Base-by-base conservation (phyloP, 2,113 vertebrate species). In the Toxostoma redivivum region DNA sequence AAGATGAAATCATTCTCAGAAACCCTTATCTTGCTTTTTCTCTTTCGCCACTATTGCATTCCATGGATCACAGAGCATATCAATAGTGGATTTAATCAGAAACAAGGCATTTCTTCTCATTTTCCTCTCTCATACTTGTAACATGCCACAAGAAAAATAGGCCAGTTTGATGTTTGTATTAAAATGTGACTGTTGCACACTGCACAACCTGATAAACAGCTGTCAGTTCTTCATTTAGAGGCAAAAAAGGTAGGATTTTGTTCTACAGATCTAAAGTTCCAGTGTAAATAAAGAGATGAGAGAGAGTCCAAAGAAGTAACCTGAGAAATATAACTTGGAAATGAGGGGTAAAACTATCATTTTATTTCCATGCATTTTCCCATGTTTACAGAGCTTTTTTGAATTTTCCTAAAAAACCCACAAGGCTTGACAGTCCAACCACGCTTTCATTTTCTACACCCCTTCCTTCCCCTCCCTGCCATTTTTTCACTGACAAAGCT, bases 41-140 rank as follows among this genome's bases (percentile, higher is more conserved):
- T 95, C 60, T 82, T 94, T 94, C 0, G 0, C 80, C 51, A 31
- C 91, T 84, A 60, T 11, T 73, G 51, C 80, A 60, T 83, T 93
- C 92, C 79, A 92, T 58, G 93, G 90, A 95, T 95, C 94, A 93
- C 76, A 96, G 79, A 94, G 56, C 74, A 53, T 86, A 95, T 93
- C 82, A 90, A 78, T 30, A 94, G 85, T 5, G 51, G 38, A 77
- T 90, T 94, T 96, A 88, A 93, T 88, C 71, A 90, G 56, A 94
- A 96, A 86, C 56, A 93, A 90, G 92, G 77, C 90, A 81, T 88
- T 85, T 80, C 82, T 88, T 93, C 60, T 72, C 12, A 2, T 82
- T 91, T 95, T 87, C 50, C 57, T 54, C 60, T 89, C 50, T 76
- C 50, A 37, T 60, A 70, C 74, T 93, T 85, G 35, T 73, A 90